Base-by-base conservation (phyloP, 1,140 invertebrate species). In the Xylocopa sonorina region DNA sequence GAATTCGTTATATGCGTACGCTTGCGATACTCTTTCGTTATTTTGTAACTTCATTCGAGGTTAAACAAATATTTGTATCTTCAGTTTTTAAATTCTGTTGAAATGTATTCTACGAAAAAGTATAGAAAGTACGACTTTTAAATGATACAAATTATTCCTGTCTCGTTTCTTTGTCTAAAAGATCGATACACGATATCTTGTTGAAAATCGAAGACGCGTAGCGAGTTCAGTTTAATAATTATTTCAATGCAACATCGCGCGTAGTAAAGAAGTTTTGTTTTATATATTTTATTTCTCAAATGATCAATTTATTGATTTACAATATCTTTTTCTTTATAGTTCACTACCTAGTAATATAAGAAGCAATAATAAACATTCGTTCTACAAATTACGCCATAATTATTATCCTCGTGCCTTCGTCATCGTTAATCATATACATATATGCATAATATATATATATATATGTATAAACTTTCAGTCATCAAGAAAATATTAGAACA, bases 291-390 rank as follows among this genome's bases (percentile, higher is more conserved):
- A 78, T 87, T 78, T 72, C 88, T 84, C 78, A 89, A 88, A 90
- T 71, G 80, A 86, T 89, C 88, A 80, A 89, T 89, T 91, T 92
- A 92, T 91, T 91, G 83, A 88, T 88, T 90, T 91, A 91, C 88
- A 91, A 89, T 89, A 87, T 89, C 82, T 86, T 89, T 86, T 89
- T 88, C 85, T 82, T 89, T 85, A 90, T 89, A 90, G 89, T 88
- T 89, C 82, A 89, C 87, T 89, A 88, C 80, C 88, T 89, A 87
- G 78, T 88, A 86, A 86, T 90, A 90, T 89, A 88, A 91, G 89
- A 92, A 91, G 90, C 90, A 86, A 86, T 91, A 90, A 91, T 89
- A 87, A 91, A 91, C 89, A 91, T 91, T 89, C 85, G 88, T 89
- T 88, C 88, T 92, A 92, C 87, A 88, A 92, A 89, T 91, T 86